These are phyloP conservation scores for Electrona antarctica DNA, from an alignment of 2,113 vertebrate genomes.

Conservation along the genomic window DNA sequence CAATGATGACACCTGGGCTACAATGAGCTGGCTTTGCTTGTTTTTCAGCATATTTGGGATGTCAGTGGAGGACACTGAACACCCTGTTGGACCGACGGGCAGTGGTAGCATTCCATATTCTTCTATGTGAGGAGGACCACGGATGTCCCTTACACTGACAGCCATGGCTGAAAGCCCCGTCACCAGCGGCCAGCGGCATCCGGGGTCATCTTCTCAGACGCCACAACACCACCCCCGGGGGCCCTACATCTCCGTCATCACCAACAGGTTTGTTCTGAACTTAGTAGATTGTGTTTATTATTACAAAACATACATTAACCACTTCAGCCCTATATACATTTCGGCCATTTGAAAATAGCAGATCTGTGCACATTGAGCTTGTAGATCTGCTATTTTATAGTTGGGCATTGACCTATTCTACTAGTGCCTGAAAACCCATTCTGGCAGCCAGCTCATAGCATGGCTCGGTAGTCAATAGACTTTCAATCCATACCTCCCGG, in stretches of 20 bases:
- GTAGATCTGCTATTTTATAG: too few species aligned
- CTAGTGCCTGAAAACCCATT: too few species aligned
- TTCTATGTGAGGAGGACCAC: neutral
- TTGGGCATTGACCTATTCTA: too few species aligned
- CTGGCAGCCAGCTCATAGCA: too few species aligned
- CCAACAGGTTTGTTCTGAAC: slow-evolving; percentile 72
- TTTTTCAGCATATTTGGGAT: slow-evolving; percentile 35
- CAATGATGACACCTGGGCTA: too few species aligned
- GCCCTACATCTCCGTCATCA: slow-evolving; percentile 86
- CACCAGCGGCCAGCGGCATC: slow-evolving; percentile 58
- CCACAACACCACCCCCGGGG: slow-evolving; percentile 60
- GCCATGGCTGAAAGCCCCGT: slow-evolving; percentile 79
- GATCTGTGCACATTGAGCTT: too few species aligned
- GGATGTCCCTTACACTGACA: slow-evolving; percentile 49
- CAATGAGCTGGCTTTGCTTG: neutral
- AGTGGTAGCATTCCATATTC: neutral
- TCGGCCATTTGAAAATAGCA: too few species aligned
- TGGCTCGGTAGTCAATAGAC: too few species aligned
- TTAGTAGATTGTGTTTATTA: too few species aligned
- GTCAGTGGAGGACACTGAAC: slow-evolving; percentile 21
- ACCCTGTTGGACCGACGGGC: slow-evolving; percentile 13
- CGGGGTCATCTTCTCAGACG: slow-evolving; percentile 50
- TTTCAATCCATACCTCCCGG: too few species aligned
- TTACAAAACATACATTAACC: too few species aligned
- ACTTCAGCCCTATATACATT: too few species aligned